Conservation (phyloP, 2,113 vertebrate genomes). For the Mus musculus region GRCm39 chr16:46071501-46072000, state of each 20-base stretch:
- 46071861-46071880: conserved; percentile 16
- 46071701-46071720: background rate
- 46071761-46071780: background rate
- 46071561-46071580: background rate
- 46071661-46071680: conserved; percentile 22
- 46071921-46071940: conserved; percentile 60
- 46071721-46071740: background rate
- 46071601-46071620: background rate
- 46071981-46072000: conserved; percentile 34
- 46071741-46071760: conserved; percentile 27
- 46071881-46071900: conserved; percentile 56
- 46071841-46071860: conserved; percentile 34
- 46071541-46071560: background rate
- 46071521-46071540: background rate
- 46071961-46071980: conserved; percentile 22
- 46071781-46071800: background rate
- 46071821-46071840: background rate
- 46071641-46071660: background rate
- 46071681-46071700: background rate
- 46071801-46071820: background rate
- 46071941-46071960: conserved; percentile 57
- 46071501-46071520: background rate
- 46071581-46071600: background rate
- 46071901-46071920: conserved; percentile 59
- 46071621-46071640: background rate